Evolutionary conservation across 1,140 invertebrate genomes (phyloP).

Genomic region (Conopomorpha cramerella): DNA sequence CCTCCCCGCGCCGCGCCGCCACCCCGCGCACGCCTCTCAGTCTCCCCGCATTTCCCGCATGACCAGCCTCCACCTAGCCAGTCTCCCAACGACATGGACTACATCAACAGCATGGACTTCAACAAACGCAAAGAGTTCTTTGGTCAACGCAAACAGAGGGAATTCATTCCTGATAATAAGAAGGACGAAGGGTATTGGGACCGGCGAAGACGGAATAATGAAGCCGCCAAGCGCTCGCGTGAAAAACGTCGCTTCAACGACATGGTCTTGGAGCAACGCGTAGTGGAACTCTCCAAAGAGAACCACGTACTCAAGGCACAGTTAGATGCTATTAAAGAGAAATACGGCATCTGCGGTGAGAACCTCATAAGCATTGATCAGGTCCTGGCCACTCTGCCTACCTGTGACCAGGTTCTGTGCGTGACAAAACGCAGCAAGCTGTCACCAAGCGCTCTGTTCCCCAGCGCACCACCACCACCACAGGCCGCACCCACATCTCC

Average conservation of each 20-base stretch:
- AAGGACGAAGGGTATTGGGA: conserved; percentile 99
- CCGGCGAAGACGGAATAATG: conserved; percentile 91
- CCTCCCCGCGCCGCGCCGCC: conserved; percentile 25
- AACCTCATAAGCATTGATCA: conserved; percentile 84
- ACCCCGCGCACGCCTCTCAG: conserved; percentile 38
- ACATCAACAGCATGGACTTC: conserved; percentile 57
- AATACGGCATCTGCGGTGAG: conserved; percentile 89
- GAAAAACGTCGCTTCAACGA: conserved; percentile 96
- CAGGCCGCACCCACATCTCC: conserved; percentile 72
- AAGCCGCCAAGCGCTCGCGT: conserved; percentile 91
- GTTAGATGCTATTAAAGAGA: conserved; percentile 89
- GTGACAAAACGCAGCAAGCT: conserved; percentile 81
- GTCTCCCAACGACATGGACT: conserved; percentile 41
- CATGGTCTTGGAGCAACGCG: conserved; percentile 93
- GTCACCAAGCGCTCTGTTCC: conserved; percentile 58
- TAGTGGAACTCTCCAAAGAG: conserved; percentile 92
- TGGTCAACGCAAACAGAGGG: conserved; percentile 88
- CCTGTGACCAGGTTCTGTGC: conserved; percentile 80
- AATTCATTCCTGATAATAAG: conserved; percentile 95
- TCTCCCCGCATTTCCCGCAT: conserved; percentile 41
- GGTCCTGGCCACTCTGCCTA: conserved; percentile 80
- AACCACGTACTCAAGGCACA: conserved; percentile 93
- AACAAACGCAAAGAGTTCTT: conserved; percentile 76
- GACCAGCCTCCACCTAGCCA: conserved; percentile 40
- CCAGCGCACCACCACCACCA: conserved; percentile 65